Base-by-base conservation (phyloP, 1,140 invertebrate genomes). In the Cydia fagiglandana region DNA sequence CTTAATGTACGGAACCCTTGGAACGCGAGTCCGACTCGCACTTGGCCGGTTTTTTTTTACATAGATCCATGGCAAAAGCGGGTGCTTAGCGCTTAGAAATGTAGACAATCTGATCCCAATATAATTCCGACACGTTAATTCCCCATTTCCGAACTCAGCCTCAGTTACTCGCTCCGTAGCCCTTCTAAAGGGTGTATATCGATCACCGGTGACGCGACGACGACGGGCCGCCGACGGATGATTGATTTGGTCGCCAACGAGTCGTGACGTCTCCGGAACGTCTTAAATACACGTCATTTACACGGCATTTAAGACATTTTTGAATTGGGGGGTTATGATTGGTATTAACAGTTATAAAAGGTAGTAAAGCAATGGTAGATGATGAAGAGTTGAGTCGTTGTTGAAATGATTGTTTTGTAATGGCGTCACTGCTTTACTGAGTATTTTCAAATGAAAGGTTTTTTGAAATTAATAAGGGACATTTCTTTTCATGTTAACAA, bases 181-280 rank as follows among this genome's bases (percentile, higher is more conserved):
- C 74, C 74, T 56, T 61, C 56, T 61, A 75, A 75, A 75, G 74
- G 74, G 74, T 75, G 28, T 56, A 38, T 70, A 56, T 75, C 74
- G 74, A 75, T 75, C 74, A 75, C 64, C 41, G 47, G 56, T 56
- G 74, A 30, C 74, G 28, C 7, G 56, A 30, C 74, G 74, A 4
- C 64, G 64, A 75, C 74, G 41, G 13, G 45, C 12, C 61, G 74
- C 56, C 74, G 74, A 75, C 74, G 20, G 7, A 75, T 75, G 74
- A 75, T 75, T 64, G 74, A 75, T 75, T 12, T 34, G 17, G 61
- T 38, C 41, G 66, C 30, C 66, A 38, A 70, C 56, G 20, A 3
- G 4, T 7, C 9, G 9, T 10, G 20, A 24, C 56, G 6, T 10
- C 20, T 24, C 20, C 56, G 9, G 9, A 61, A 61, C 56, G 56